phyloP scores from a whole-genome alignment of 2,113 vertebrate species.

The Cephalopholis sonnerati region DNA sequence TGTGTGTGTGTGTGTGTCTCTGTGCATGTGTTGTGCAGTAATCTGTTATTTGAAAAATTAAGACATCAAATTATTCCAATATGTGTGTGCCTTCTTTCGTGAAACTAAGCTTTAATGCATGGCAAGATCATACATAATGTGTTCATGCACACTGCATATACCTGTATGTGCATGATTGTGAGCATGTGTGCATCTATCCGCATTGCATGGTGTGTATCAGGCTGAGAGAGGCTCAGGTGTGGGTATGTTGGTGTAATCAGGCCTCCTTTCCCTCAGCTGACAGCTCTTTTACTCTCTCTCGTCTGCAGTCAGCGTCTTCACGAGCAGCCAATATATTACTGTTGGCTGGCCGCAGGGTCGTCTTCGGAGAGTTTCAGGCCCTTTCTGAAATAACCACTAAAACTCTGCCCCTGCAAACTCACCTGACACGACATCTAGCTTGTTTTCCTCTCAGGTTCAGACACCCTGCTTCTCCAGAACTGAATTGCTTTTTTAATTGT shows the following conservation, averaged over 20 bases:
- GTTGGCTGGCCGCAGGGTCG: slow-evolving; percentile 61
- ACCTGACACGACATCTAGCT: slow-evolving; percentile 19
- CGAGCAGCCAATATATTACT: slow-evolving; percentile 79
- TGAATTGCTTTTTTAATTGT: background rate
- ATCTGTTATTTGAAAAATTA: background rate
- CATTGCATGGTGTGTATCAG: slow-evolving; percentile 19
- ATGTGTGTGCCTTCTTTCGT: background rate
- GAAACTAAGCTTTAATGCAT: background rate
- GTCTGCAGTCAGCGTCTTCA: slow-evolving; percentile 73
- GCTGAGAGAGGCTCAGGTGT: slow-evolving; percentile 77
- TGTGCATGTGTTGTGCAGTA: background rate
- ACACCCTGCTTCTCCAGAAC: background rate
- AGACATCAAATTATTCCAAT: background rate
- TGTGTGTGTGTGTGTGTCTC: background rate
- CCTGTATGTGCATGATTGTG: slow-evolving; percentile 6
- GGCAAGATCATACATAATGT: background rate
- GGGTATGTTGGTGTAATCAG: slow-evolving; percentile 77
- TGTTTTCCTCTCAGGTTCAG: slow-evolving; percentile 18
- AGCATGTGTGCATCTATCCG: slow-evolving; percentile 4
- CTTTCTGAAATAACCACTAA: slow-evolving; percentile 62
- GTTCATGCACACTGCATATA: background rate
- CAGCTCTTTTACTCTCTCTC: slow-evolving; percentile 77
- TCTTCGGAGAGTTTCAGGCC: slow-evolving; percentile 64
- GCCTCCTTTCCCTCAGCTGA: slow-evolving; percentile 76
- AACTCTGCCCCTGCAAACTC: slow-evolving; percentile 47